Evolutionary conservation across 1,140 invertebrate genomes (phyloP), one percentile per base, ranked within the genome.

Genomic region (Brachionus rotundiformis): DNA sequence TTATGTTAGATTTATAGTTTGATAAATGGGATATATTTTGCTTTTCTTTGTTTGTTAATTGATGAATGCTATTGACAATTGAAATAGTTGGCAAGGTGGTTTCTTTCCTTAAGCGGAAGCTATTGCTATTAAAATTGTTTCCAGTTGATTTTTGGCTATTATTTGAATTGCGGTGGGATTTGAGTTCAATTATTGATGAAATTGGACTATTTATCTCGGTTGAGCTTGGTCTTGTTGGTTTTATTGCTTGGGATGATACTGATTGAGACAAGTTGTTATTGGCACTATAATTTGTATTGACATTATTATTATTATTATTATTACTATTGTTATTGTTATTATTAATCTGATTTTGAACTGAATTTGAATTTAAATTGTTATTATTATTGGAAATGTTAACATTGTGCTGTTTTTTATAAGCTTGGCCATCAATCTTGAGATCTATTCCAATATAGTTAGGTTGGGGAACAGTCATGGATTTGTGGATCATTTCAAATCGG

Each of bases 371-470:
- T 2, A 33, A 41, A 27, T 75, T 49, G 25, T 75, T 75, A 13
- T 44, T 75, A 36, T 6, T n/a, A n/a, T n/a, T n/a, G n/a, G 44
- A 27, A 75, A 41, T 31, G 11, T n/a, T 44, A 16, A 11, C 3
- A 27, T 65, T 2, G 27, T 49, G 49, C 10, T 41, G 25, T 6
- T 82, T 71, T 61, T 83, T 84, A 5, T 87, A 83, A 7, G 83
- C 82, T 36, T 91, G 91, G 5, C 93, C 93, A 65, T 92, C 91
- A 0, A 94, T 90, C 19, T 91, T 91, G 10, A 95, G 86, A 54
- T 91, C 92, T 76, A 93, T 90, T 1, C 94, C 94, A 79, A 94
- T 90, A 85, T 95, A 95, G 1, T 93, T 93, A 11, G 94, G 94
- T 3, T 92, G 92, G 1, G 93, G 92, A 19, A 92, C 90, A 73